Conservation (phyloP, 2,888 invertebrate species). For the Resseliella maxima region DNA sequence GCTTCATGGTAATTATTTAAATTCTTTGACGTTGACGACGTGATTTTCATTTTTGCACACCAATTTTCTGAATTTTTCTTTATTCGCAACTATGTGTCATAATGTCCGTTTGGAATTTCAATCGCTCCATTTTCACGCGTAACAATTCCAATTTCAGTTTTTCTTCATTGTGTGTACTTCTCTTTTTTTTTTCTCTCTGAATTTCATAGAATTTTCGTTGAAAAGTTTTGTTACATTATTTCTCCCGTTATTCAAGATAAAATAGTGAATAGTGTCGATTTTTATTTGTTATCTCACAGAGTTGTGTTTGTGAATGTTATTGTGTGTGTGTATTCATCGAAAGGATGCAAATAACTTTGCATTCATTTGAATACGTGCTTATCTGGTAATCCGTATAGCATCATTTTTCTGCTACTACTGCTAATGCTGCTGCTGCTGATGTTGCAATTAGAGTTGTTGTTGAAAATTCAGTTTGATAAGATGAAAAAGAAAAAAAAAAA, state of each 20-base stretch:
- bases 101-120: background rate
- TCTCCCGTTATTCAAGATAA: too few relatives aligned
- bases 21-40: background rate
- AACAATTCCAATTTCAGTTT: background rate
- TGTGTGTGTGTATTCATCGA: too few relatives aligned
- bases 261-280: too few relatives aligned
- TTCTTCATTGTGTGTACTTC: background rate
- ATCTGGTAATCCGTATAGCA: conserved; percentile 18
- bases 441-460: conserved; percentile 38
- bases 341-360: background rate
- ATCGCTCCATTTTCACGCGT: background rate
- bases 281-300: background rate
- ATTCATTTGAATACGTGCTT: conserved; percentile 47
- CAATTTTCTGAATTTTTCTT: background rate
- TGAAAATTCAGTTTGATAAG: background rate
- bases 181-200: background rate
- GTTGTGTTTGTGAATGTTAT: too few relatives aligned
- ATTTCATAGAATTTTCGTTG: too few relatives aligned
- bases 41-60: background rate
- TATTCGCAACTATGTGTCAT: background rate
- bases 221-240: too few relatives aligned
- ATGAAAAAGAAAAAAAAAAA: background rate
- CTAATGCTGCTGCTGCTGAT: background rate
- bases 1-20: background rate
- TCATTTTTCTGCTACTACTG: background rate